These are phyloP conservation scores for Chrysina gloriosa DNA, from an alignment of 2,888 invertebrate species.

Conservation along the genomic window DNA sequence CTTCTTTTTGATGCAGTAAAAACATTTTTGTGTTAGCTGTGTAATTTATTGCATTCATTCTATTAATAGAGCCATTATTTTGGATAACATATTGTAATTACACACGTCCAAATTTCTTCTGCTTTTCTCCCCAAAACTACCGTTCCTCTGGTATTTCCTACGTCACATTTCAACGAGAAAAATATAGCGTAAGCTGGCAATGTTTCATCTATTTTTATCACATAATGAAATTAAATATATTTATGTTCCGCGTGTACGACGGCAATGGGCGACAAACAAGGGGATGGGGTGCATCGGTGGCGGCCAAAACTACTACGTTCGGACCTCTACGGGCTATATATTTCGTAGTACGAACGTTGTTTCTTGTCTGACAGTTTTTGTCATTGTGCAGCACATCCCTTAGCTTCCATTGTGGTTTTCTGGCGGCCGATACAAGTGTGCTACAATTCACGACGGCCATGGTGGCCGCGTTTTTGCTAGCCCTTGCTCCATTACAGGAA, in stretches of 20 bases:
- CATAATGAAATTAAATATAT: constrained; percentile 40
- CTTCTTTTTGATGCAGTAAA: too few relatives aligned
- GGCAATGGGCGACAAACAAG: not conserved
- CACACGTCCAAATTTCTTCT: too few relatives aligned
- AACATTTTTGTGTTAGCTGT: too few relatives aligned
- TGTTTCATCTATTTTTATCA: constrained; percentile 35
- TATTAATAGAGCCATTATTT: too few relatives aligned
- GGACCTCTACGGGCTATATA: constrained; percentile 56
- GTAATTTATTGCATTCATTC: too few relatives aligned
- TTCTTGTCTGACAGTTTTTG: constrained; percentile 59
- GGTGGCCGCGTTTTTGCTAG: constrained; percentile 9
- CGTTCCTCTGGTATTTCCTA: too few relatives aligned
- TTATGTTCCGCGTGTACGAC: constrained; percentile 6
- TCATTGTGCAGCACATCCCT: constrained; percentile 55
- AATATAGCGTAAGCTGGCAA: constrained; percentile 1
- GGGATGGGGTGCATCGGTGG: not conserved
- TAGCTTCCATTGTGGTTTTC: constrained; percentile 57
- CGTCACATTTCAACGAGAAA: too few relatives aligned
- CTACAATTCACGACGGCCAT: constrained; percentile 52
- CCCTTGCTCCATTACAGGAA: not conserved
- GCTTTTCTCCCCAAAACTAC: too few relatives aligned
- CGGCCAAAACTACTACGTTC: constrained; percentile 43
- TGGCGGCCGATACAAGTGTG: constrained; percentile 54
- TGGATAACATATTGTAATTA: too few relatives aligned
- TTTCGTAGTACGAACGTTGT: constrained; percentile 56